Evolutionary conservation across 2,888 invertebrate genomes (phyloP), one percentile per base, ranked within the genome.

Genomic region (Cremastinae sp.): DNA sequence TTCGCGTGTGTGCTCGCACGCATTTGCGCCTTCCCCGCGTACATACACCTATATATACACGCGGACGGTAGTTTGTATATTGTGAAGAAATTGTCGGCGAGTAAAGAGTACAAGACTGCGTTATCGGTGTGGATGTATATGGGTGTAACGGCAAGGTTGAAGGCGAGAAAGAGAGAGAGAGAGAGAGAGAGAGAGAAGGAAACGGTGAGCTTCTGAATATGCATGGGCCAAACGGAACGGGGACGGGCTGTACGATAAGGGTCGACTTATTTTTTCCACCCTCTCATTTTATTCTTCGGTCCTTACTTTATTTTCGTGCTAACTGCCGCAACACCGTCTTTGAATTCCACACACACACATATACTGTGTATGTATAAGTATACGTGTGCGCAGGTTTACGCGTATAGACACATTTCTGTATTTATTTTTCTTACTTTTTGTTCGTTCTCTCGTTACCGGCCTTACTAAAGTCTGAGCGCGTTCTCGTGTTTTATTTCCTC

Each of bases 261-360:
- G 86, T 82, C 88, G 86, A 87, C 87, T 89, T 88, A 87, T 87
- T 88, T 87, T 88, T 85, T 85, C 85, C 86, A 86, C 85, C 84
- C 86, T 86, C 85, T 86, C 85, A 81, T 86, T 88, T 85, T 78
- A 81, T 83, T 83, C 81, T 83, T 83, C 82, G 82, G 75, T 85
- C 84, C 86, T 87, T 87, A 88, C 88, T 88, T 88, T 87, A 87
- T 87, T 88, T 88, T 82, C 80, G 84, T 82, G 86, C 85, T 88
- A 88, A 88, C 88, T 85, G 86, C 86, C 82, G 82, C 85, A 81
- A 82, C 82, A 78, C 80, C 73, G 53, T 36, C 54, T 45, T 51
- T 34, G 38, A 28, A 38, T 16, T 51, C 41, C 49, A 20, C 10
- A 38, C 20, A 73, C 18, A 51, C 28, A 51, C 14, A 51, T 43